Evolutionary conservation across 2,888 invertebrate genomes (phyloP).

Genomic region (Apeira syringaria): DNA sequence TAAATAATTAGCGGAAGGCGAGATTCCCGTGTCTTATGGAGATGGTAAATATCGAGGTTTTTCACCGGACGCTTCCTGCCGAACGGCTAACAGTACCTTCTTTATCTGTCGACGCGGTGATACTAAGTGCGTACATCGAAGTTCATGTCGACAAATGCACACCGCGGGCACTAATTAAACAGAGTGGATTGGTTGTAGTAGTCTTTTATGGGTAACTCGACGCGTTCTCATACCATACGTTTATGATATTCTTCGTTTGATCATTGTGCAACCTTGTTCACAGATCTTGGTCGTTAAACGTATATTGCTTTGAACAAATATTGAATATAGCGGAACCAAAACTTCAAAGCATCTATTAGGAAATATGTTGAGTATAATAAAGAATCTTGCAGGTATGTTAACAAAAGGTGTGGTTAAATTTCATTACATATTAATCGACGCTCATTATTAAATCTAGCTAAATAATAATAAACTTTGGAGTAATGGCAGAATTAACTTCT

Average conservation of each 20-base stretch:
- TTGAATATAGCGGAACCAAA: neutral
- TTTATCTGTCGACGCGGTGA: constrained; percentile 45
- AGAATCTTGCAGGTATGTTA: too few species aligned
- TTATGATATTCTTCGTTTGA: constrained; percentile 12
- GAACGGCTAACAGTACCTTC: constrained; percentile 60
- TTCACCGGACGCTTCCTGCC: constrained; percentile 68
- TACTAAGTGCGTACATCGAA: constrained; percentile 34
- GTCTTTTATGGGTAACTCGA: constrained; percentile 15
- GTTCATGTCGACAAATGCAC: constrained; percentile 29
- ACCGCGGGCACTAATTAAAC: constrained; percentile 33
- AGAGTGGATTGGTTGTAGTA: constrained; percentile 24
- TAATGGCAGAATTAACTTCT: constrained; percentile 62
- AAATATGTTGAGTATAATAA: too few species aligned
- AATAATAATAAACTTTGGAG: too few species aligned
- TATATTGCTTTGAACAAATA: neutral
- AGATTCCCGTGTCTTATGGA: constrained; percentile 83
- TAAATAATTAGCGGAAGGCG: constrained; percentile 83
- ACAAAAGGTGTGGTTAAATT: too few species aligned
- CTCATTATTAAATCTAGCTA: too few species aligned
- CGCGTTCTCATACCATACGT: constrained; percentile 11
- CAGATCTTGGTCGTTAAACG: neutral
- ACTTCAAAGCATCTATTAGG: constrained; percentile 38
- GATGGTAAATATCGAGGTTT: constrained; percentile 73
- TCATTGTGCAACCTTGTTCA: constrained; percentile 2
- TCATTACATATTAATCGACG: too few species aligned